A percentile compares a stretch with the other conserved stretches of the same genome.
phyloP scores from a whole-genome alignment of 2,888 invertebrate species.

The Ochropleura leucogaster region DNA sequence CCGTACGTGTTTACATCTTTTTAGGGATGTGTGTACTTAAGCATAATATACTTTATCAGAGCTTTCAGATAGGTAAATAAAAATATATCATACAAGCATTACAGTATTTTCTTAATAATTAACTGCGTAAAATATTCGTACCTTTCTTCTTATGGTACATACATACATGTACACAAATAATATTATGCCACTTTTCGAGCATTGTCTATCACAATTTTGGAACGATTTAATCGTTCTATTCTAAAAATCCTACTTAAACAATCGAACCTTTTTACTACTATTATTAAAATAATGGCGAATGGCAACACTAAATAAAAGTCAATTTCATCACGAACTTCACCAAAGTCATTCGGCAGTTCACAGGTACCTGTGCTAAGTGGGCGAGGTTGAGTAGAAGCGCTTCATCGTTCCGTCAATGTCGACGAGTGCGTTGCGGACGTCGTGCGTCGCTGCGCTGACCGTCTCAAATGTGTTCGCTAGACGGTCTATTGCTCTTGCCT shows the following conservation, averaged over 20 bases:
- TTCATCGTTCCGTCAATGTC: constrained; percentile 86
- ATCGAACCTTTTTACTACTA: neutral
- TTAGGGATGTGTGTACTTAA: too few relatives aligned
- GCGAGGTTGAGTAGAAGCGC: constrained; percentile 79
- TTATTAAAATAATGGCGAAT: neutral
- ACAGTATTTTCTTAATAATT: constrained; percentile 7
- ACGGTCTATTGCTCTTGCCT: constrained; percentile 85
- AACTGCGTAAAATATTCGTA: neutral
- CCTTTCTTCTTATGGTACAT: neutral
- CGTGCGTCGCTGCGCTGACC: constrained; percentile 79
- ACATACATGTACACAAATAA: neutral
- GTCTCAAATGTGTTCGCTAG: constrained; percentile 82
- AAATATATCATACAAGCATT: neutral
- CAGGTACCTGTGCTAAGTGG: constrained; percentile 79
- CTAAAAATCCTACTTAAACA: neutral
- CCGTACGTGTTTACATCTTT: too few relatives aligned
- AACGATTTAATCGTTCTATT: constrained; percentile 32
- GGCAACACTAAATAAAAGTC: constrained; percentile 23
- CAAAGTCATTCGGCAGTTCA: constrained; percentile 58
- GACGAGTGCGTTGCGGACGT: constrained; percentile 80
- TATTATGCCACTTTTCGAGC: constrained; percentile 7
- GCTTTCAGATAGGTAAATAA: neutral
- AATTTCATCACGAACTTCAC: constrained; percentile 28
- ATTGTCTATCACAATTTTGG: constrained; percentile 28
- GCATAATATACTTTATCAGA: neutral